These are phyloP conservation scores for Sphenopsis melanotis DNA, from an alignment of 2,797 vertebrate genomes.

Conservation along the genomic window DNA sequence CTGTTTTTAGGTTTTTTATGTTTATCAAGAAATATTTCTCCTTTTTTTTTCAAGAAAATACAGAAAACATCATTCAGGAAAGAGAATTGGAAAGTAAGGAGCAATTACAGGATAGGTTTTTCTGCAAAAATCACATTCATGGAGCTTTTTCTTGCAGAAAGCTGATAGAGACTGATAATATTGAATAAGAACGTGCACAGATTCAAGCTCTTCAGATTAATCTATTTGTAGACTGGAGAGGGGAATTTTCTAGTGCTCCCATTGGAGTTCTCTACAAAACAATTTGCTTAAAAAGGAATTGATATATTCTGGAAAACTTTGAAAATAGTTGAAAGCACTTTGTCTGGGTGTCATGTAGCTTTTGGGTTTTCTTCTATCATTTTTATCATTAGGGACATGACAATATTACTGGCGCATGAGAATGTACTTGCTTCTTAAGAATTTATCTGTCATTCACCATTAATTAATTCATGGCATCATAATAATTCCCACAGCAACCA, in stretches of 20 bases:
- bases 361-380: slow-evolving; percentile 68
- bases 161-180: not conserved
- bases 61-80: not conserved
- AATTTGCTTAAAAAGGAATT: slow-evolving; percentile 68
- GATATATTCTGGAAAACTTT: slow-evolving; percentile 71
- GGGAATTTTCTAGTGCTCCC: slow-evolving; percentile 52
- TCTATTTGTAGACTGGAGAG: slow-evolving; percentile 58
- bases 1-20: not conserved
- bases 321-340: slow-evolving; percentile 72
- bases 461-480: slow-evolving; percentile 26
- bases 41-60: not conserved
- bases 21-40: not conserved
- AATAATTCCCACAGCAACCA: not conserved
- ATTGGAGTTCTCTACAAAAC: slow-evolving; percentile 61
- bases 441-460: slow-evolving; percentile 45
- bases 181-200: slow-evolving; percentile 41
- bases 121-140: not conserved
- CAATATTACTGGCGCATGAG: slow-evolving; percentile 43
- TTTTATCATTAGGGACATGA: slow-evolving; percentile 68
- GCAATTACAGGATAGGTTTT: not conserved
- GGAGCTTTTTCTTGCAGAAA: not conserved
- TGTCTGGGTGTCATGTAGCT: slow-evolving; percentile 67
- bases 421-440: slow-evolving; percentile 57
- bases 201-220: slow-evolving; percentile 44
- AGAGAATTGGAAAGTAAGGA: not conserved